Conservation (phyloP, 2,888 invertebrate species). For the Torymus tubicola region DNA sequence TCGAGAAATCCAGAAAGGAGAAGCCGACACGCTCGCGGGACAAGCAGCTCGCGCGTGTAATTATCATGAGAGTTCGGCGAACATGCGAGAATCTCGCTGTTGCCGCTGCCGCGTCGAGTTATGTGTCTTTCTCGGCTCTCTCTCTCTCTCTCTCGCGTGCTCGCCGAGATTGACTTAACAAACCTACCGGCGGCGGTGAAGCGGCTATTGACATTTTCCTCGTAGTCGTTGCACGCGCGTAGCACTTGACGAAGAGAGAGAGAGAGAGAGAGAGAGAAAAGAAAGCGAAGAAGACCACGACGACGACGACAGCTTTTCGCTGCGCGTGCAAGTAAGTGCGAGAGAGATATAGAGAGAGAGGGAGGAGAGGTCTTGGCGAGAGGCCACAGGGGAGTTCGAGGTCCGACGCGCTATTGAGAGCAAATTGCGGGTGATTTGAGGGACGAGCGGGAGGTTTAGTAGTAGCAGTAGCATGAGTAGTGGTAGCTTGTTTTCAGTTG, state of each 20-base stretch:
- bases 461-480: too few relatives aligned
- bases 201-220: conserved; percentile 46
- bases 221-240: neutral
- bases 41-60: conserved; percentile 27
- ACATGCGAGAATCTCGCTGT: conserved; percentile 38
- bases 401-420: too few relatives aligned
- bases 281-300: neutral
- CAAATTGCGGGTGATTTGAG: too few relatives aligned
- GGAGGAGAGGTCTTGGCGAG: too few relatives aligned
- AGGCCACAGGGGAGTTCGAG: too few relatives aligned
- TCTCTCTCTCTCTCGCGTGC: conserved; percentile 10
- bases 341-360: too few relatives aligned
- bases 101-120: conserved; percentile 3
- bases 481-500: too few relatives aligned
- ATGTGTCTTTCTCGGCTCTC: neutral
- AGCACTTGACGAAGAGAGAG: conserved; percentile 12
- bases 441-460: too few relatives aligned
- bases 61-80: conserved; percentile 54
- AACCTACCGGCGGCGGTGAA: conserved; percentile 40
- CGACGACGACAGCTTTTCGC: too few relatives aligned
- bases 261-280: neutral
- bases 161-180: conserved; percentile 49
- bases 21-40: neutral
- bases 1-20: neutral
- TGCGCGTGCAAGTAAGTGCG: too few relatives aligned